Base-by-base conservation (phyloP, 2,888 invertebrate genomes). In the Steinernema hermaphroditum region DNA sequence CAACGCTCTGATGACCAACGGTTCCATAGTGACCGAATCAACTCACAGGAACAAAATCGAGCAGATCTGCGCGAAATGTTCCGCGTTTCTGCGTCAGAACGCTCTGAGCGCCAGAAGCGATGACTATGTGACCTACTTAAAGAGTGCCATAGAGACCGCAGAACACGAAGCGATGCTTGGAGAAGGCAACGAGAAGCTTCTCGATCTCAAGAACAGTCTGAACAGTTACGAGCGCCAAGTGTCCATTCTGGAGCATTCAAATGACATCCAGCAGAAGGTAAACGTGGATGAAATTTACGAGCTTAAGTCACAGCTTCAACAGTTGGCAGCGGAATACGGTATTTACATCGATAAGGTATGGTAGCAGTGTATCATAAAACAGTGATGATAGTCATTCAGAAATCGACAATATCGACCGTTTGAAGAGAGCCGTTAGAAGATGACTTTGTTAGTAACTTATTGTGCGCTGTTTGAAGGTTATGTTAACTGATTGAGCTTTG, bases 101-200 rank as follows among this genome's bases (percentile, higher is more conserved):
- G 69, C 72, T 2, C 12, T 74, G 32, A 12, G 68, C 14, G 69
- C 72, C 27, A 70, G 72, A 27, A 77, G 72, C 70, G 76, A 77
- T 62, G 62, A 43, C 4, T 71, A 72, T 37, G 41, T 32, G 37
- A 68, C 70, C 44, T 76, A 74, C 8, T 24, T 50, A 24, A 50
- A 50, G 50, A 19, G 24, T 24, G 50, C 50, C 22, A 12, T 50
- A 4, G 24, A 50, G 50, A 19, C 24, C 22, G 50, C 50, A 24
- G 50, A 50, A 4, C 46, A 46, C 12, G 50, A 22, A 50, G 22
- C 24, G 22, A 6, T 12, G 2, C 9, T 50, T 50, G 50, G 24
- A 19, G 50, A 24, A 1, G 24, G 50, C 24, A 1, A 50, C 50
- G 6, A 22, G 12, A 16, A 22, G 22, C 22, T 24, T 2, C 22